Evolutionary conservation across 1,140 invertebrate genomes (phyloP), one percentile per base, ranked within the genome.

Genomic region (Cotesia glomerata): DNA sequence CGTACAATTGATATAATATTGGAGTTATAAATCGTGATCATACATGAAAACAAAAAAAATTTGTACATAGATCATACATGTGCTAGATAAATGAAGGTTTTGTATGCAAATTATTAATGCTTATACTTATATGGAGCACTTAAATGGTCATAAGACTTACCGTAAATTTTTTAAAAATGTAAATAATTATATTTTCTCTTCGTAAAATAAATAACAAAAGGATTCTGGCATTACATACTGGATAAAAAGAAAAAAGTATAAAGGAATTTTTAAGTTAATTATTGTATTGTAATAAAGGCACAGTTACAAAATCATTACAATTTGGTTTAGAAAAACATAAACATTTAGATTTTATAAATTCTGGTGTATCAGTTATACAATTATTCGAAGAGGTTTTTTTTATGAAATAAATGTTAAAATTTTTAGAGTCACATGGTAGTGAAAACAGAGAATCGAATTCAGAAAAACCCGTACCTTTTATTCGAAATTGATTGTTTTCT

Each of bases 201-300:
- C 18, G 18, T 18, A 18, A 18, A 18, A n/a, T 11, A 54, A 54
- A n/a, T 11, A 54, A 54, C 1, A 13, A 54, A 54, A n/a, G 51
- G 14, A 54, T 54, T 54, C 18, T 18, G 18, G 18, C 18, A 18
- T 54, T 54, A 54, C 13, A 13, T 54, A 16, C 13, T n/a, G 7
- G 7, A 11, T 54, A 16, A n/a, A 54, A 54, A 5, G 18, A 18
- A 54, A 13, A 54, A 54, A 54, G 13, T 13, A 54, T 54, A 54
- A 59, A 59, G 9, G 26, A 59, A 59, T 18, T 32, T 16, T 3
- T 8, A 32, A 59, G 26, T 16, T 59, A 59, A 26, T 59, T 59
- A 59, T 59, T 59, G 18, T 59, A 32, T 59, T 59, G 56, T 59
- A 59, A 59, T 59, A 59, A 16, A 4, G 56, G 56, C 26, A 59